A percentile compares a stretch with the other conserved stretches of the same genome.
Evolutionary conservation across 92 coral and sea anemone genomes (phyloP).

Genomic region (Desmophyllum pertusum): DNA sequence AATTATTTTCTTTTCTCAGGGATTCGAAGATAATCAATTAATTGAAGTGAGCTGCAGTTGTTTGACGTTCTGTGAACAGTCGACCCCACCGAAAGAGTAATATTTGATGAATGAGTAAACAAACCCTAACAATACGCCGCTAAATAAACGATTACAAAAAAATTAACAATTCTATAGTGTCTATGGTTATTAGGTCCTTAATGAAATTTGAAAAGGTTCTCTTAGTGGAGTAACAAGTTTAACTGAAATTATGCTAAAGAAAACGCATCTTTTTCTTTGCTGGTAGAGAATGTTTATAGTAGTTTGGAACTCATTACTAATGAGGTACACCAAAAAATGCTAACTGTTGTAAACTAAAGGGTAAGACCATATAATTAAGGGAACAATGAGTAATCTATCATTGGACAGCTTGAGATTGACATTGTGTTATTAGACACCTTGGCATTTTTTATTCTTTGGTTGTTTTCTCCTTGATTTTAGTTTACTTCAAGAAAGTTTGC

Average conservation of each 20-base stretch:
- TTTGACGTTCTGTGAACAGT: background rate
- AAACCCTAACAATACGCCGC: background rate
- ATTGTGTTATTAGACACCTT: background rate
- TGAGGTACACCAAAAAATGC: slow-evolving; percentile 3
- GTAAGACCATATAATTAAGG: slow-evolving; percentile 13
- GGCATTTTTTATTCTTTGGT: background rate
- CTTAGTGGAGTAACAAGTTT: background rate
- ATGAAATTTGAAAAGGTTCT: background rate
- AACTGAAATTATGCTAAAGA: background rate
- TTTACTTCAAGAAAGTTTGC: background rate
- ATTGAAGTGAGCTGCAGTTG: background rate
- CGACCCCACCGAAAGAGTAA: slow-evolving; percentile 5
- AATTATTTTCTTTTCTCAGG: background rate
- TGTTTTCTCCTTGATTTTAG: background rate
- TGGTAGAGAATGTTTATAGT: background rate
- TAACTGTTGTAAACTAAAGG: background rate
- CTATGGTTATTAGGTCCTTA: background rate
- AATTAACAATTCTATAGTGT: background rate
- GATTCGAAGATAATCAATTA: background rate
- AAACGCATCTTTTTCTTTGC: background rate
- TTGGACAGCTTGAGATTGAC: slow-evolving; percentile 17
- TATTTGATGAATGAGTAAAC: slow-evolving; percentile 13
- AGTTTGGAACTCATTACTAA: background rate
- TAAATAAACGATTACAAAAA: background rate
- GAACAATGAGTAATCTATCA: slow-evolving; percentile 19